Conservation (phyloP, 2,113 vertebrate species). For the Odobenus rosmarus region DNA sequence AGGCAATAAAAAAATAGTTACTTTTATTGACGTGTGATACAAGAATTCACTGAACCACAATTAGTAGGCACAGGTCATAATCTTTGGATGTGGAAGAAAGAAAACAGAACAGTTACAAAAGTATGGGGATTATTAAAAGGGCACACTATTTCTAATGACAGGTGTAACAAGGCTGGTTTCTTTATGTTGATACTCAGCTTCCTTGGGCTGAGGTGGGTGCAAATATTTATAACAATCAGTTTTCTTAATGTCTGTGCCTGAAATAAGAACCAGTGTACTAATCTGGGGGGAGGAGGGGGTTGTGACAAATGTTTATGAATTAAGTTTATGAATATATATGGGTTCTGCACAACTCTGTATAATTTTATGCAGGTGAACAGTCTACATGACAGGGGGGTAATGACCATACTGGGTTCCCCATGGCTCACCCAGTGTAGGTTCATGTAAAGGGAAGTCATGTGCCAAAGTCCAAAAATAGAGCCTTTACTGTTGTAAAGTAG, state of each 20-base stretch:
- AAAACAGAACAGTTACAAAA: neutral
- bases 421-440: neutral
- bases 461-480: neutral
- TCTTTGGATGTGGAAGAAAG: neutral
- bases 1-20: neutral
- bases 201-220: neutral
- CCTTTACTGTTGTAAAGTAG: neutral
- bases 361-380: neutral
- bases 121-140: neutral
- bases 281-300: neutral
- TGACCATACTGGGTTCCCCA: neutral
- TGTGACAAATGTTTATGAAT: neutral
- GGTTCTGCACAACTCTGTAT: neutral
- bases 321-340: neutral
- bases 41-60: slow-evolving; percentile 53
- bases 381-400: neutral
- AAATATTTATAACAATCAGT: neutral
- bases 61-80: slow-evolving; percentile 52
- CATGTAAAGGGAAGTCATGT: neutral
- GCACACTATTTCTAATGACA: neutral
- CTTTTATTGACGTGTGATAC: slow-evolving; percentile 34
- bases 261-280: neutral
- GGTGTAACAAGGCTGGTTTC: neutral
- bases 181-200: neutral
- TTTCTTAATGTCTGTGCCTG: neutral